These are phyloP conservation scores for Emesis furor DNA, from an alignment of 2,888 invertebrate genomes.

Conservation along the genomic window DNA sequence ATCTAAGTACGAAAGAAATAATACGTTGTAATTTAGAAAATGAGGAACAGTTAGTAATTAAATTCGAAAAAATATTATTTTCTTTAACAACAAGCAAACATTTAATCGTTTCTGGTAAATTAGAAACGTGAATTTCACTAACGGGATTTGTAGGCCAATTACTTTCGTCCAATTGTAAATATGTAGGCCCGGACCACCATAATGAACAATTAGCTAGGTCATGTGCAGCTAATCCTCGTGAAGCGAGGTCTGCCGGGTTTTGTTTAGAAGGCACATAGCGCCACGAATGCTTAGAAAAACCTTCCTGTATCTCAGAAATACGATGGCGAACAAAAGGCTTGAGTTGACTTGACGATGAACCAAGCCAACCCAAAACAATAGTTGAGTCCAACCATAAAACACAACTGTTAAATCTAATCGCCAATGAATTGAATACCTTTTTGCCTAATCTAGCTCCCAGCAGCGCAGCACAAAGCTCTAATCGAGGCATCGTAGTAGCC, in stretches of 20 bases:
- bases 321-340: slow-evolving; percentile 71
- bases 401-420: slow-evolving; percentile 21
- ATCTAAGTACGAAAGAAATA: slow-evolving; percentile 28
- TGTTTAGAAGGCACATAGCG: slow-evolving; percentile 68
- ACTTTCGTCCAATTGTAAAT: neutral
- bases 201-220: neutral
- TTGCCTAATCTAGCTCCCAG: slow-evolving; percentile 64
- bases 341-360: slow-evolving; percentile 46
- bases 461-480: slow-evolving; percentile 75
- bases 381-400: slow-evolving; percentile 73
- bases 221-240: slow-evolving; percentile 17
- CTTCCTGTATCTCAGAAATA: slow-evolving; percentile 73
- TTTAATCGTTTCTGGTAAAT: neutral
- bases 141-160: neutral
- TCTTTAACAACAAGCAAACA: neutral
- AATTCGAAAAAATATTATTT: neutral
- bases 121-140: neutral
- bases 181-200: neutral
- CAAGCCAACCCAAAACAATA: slow-evolving; percentile 73
- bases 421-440: slow-evolving; percentile 61
- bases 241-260: slow-evolving; percentile 74
- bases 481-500: slow-evolving; percentile 65
- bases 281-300: slow-evolving; percentile 58
- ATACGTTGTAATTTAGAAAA: slow-evolving; percentile 25
- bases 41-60: slow-evolving; percentile 22